Evolutionary conservation across 2,797 vertebrate species (phyloP).

Genomic region (Helicolenus hilgendorfi): DNA sequence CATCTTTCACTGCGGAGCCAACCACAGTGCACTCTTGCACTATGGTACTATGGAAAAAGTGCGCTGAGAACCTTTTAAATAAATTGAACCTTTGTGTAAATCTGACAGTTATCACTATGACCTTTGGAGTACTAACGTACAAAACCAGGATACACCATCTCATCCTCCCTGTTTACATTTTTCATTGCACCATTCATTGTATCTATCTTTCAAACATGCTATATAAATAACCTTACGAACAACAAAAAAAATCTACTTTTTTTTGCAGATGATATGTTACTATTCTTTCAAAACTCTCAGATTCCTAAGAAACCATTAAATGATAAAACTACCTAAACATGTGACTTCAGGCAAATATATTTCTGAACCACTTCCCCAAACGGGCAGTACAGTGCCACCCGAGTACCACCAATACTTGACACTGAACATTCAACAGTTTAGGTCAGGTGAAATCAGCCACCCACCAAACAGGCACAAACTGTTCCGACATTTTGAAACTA

Average conservation of each 20-base stretch:
- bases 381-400: too few species aligned
- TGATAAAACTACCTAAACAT: background rate
- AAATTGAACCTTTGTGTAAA: too few species aligned
- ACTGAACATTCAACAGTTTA: background rate
- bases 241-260: background rate
- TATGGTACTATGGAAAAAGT: too few species aligned
- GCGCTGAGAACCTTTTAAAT: too few species aligned
- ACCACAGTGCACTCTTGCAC: too few species aligned
- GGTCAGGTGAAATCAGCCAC: conserved; percentile 16
- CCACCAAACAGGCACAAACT: conserved; percentile 1
- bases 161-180: background rate
- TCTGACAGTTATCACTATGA: too few species aligned
- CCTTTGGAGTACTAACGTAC: too few species aligned
- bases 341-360: too few species aligned
- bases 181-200: background rate
- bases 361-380: too few species aligned
- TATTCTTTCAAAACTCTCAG: background rate
- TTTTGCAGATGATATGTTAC: background rate
- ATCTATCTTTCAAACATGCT: background rate
- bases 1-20: too few species aligned
- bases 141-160: too few species aligned
- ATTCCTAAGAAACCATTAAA: background rate
- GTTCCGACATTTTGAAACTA: conserved; percentile 18
- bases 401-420: too few species aligned
- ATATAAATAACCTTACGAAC: background rate